Base-by-base conservation (phyloP, 2,113 vertebrate genomes). In the Syngnathus typhle region DNA sequence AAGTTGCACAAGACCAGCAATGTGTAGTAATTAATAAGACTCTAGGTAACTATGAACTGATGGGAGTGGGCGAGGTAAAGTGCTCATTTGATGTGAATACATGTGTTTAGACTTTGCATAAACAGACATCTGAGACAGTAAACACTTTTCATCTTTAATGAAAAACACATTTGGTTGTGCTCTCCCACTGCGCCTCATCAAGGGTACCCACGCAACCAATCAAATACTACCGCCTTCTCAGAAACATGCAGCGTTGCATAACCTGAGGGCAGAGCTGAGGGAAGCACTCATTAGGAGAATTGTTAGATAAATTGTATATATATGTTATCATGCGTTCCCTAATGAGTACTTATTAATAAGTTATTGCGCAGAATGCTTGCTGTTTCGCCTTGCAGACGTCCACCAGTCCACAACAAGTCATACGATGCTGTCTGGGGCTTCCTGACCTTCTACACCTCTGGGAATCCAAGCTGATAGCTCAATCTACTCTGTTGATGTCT, bases 141-240 rank as follows among this genome's bases (percentile, higher is more conserved):
- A 79, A 83, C 39, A 63, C 51, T 76, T 87, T 88, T 89, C 69
- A 85, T 88, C 82, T 89, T 76, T 86, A 87, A 88, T 88, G 84
- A 85, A 87, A 83, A 83, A 65, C 87, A 84, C 69, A 81, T 82
- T 80, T 68, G 69, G 70, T 39, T 72, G 46, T 61, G 68, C 59
- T 47, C 52, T 52, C 62, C 52, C 18, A 63, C 56, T 44, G 46
- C 61, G 64, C 63, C 39, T 38, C 61, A 38, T 58, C 63, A 47
- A 39, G 64, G 44, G 73, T 75, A 65, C 83, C 77, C 83, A 81
- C 81, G 62, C 85, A 67, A n/a, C 70, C 84, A 64, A 69, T 75
- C 67, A 70, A 39, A 72, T 65, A 69, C 75, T 59, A 21, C 63
- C 58, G 72, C 72, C 74, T 77, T 81, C 77, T 81, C 38, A 68